Percentiles rank a stretch among this genome's conserved stretches.
These are phyloP conservation scores for Gymnocheta viridis DNA, from an alignment of 2,888 invertebrate species.

Conservation along the genomic window DNA sequence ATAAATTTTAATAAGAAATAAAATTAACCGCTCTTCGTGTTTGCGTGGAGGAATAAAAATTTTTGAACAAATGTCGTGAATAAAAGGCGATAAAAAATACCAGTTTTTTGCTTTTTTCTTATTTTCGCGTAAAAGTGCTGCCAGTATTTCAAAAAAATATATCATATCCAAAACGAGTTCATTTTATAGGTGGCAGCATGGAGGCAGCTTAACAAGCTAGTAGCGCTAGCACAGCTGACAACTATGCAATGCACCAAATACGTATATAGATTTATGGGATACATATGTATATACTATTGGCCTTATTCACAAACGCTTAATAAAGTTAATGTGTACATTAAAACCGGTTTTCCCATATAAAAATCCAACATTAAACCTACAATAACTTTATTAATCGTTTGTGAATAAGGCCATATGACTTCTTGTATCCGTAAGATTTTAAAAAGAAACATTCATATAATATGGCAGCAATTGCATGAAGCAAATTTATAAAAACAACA, in stretches of 20 bases:
- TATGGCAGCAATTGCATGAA: slow-evolving; percentile 4
- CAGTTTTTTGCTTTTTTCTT: not conserved
- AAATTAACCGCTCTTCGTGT: slow-evolving; percentile 54
- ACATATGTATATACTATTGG: no score
- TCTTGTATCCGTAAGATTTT: not conserved
- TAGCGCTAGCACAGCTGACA: no score
- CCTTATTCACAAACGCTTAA: no score
- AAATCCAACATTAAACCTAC: no score
- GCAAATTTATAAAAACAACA: slow-evolving; percentile 6
- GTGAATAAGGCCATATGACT: not conserved
- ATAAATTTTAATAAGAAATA: slow-evolving; percentile 55
- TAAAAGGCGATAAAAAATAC: slow-evolving; percentile 7
- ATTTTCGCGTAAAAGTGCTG: not conserved
- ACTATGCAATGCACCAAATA: no score
- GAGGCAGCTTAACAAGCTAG: no score
- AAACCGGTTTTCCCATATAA: no score
- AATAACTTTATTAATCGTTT: no score
- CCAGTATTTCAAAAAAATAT: not conserved
- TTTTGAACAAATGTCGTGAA: slow-evolving; percentile 53
- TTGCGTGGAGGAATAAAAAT: slow-evolving; percentile 32
- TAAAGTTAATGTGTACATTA: no score
- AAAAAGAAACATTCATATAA: not conserved
- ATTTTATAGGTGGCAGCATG: no score
- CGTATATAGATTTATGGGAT: no score
- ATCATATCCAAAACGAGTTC: no score